A percentile compares a stretch with the other conserved stretches of the same genome.
Evolutionary conservation across 2,113 vertebrate species (phyloP).

Genomic region (Tupaia chinensis): DNA sequence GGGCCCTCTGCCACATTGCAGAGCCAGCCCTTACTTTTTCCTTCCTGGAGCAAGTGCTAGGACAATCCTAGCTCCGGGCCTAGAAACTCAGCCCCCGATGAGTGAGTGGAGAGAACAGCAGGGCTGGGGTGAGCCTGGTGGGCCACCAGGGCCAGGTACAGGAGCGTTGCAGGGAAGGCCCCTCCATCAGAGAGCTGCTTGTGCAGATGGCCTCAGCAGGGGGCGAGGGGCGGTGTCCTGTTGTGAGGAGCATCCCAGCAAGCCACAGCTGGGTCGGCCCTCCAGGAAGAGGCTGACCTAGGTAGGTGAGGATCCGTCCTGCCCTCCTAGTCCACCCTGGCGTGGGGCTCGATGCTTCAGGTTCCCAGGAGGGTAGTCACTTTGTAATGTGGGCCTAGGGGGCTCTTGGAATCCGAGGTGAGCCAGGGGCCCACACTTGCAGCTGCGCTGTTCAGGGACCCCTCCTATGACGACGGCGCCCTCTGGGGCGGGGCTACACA

Average conservation of each 20-base stretch:
- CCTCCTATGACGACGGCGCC: neutral
- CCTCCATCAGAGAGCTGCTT: neutral
- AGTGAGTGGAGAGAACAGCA: neutral
- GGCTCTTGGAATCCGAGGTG: neutral
- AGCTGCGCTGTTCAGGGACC: neutral
- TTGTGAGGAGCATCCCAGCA: neutral
- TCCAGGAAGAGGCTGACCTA: neutral
- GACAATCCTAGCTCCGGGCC: neutral
- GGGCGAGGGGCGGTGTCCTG: neutral
- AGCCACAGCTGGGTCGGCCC: neutral
- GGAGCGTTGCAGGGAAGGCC: too few species aligned
- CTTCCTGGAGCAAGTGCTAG: neutral
- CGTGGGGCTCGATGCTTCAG: neutral
- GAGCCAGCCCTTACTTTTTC: neutral
- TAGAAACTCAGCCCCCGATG: neutral
- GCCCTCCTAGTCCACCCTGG: neutral
- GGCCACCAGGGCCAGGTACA: rapidly evolving
- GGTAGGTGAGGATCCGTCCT: neutral
- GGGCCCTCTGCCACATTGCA: neutral
- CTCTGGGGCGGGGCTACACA: neutral
- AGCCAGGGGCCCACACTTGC: neutral
- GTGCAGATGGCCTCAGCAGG: neutral
- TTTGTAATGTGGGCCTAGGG: neutral
- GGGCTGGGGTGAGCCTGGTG: neutral
- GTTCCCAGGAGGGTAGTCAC: neutral